Evolutionary conservation across 2,797 vertebrate species (phyloP).

Genomic region (Leucoraja ocellata): DNA sequence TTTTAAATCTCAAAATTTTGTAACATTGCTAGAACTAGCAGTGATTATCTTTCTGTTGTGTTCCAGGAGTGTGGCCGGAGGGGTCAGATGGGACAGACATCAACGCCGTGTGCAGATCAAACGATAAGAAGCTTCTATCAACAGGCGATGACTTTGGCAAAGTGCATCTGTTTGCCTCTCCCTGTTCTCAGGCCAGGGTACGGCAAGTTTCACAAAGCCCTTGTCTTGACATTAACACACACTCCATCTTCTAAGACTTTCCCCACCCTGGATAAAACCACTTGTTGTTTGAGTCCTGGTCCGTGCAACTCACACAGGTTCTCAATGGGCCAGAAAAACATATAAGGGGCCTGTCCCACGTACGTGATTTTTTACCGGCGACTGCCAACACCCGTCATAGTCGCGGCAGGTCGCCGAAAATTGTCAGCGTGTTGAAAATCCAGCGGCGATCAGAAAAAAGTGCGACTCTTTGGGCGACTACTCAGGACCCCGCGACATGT

Average conservation of each 20-base stretch:
- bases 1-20: too few relatives aligned
- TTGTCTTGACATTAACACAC: background rate
- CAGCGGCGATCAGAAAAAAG: too few relatives aligned
- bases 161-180: conserved; percentile 91
- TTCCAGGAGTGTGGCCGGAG: conserved; percentile 89
- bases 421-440: too few relatives aligned
- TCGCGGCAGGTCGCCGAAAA: too few relatives aligned
- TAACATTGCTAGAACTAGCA: too few relatives aligned
- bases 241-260: background rate
- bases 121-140: conserved; percentile 72
- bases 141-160: conserved; percentile 98
- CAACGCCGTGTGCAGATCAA: conserved; percentile 81
- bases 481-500: too few relatives aligned
- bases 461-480: too few relatives aligned
- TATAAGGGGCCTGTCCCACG: too few relatives aligned
- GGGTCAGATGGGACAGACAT: conserved; percentile 94
- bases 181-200: conserved; percentile 91
- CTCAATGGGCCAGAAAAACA: background rate
- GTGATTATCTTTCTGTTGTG: background rate
- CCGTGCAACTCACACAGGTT: background rate
- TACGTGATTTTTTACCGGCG: too few relatives aligned
- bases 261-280: background rate
- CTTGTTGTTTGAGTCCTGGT: background rate
- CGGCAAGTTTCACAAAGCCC: conserved; percentile 41
- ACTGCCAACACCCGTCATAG: too few relatives aligned